A percentile compares a stretch with the other conserved stretches of the same genome.
These are phyloP conservation scores for Antheraea mylitta DNA, from an alignment of 1,140 invertebrate genomes.

Conservation along the genomic window DNA sequence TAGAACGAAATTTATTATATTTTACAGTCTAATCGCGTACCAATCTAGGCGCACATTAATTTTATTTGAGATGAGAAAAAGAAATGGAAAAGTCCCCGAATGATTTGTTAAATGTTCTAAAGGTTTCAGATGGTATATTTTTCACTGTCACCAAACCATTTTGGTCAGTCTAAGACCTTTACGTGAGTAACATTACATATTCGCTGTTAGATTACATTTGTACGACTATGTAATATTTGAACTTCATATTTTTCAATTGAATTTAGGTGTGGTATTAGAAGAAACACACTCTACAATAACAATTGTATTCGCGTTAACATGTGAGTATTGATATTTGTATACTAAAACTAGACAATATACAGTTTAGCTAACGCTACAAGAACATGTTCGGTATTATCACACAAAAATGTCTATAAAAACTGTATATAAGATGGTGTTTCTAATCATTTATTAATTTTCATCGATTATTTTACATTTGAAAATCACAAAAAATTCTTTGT, in stretches of 20 bases:
- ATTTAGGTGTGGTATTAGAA: not conserved
- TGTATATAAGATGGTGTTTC: no score
- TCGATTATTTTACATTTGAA: no score
- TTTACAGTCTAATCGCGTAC: not conserved
- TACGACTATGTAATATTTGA: not conserved
- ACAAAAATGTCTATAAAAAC: no score
- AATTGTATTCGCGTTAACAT: not conserved
- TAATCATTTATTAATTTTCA: no score
- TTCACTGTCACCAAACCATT: slow-evolving; percentile 49
- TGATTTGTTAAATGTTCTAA: slow-evolving; percentile 41
- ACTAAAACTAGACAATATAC: no score
- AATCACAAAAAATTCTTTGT: no score
- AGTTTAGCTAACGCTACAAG: no score
- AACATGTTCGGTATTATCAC: no score
- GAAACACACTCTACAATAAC: not conserved
- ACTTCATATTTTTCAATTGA: not conserved
- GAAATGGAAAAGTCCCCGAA: slow-evolving; percentile 30
- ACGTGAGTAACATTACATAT: slow-evolving; percentile 49
- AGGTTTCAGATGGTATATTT: slow-evolving; percentile 41
- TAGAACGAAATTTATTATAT: not conserved
- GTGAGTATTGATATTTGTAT: no score
- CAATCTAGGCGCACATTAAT: slow-evolving; percentile 2
- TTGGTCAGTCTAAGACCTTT: slow-evolving; percentile 37
- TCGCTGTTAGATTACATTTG: slow-evolving; percentile 12
- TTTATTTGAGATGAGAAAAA: slow-evolving; percentile 16